These are phyloP conservation scores for Diuraphis noxia DNA, from an alignment of 1,140 invertebrate species.

Conservation along the genomic window DNA sequence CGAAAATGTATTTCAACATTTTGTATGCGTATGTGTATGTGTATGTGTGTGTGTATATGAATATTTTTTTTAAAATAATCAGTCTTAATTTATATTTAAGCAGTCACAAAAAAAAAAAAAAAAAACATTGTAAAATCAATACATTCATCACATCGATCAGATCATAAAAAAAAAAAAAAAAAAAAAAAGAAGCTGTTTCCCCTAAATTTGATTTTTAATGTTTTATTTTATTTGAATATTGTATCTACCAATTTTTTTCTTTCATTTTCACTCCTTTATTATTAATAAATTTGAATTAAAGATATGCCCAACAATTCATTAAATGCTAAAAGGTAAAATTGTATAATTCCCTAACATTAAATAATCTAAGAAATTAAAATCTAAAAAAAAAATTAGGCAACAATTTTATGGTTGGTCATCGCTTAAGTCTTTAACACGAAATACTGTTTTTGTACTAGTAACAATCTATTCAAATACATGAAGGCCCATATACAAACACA, in stretches of 20 bases:
- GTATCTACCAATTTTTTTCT: constrained; percentile 2
- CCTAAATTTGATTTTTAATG: constrained; percentile 27
- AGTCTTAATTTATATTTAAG: constrained; percentile 50
- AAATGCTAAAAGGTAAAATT: constrained; percentile 51
- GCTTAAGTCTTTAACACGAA: constrained; percentile 52
- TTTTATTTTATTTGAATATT: neutral
- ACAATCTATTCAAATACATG: constrained; percentile 52
- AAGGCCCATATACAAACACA: constrained; percentile 53
- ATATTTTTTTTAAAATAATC: constrained; percentile 49
- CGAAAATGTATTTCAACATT: constrained; percentile 36
- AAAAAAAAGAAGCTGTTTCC: constrained; percentile 37
- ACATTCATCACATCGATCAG: too few relatives aligned
- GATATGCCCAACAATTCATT: constrained; percentile 51
- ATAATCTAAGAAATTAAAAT: constrained; percentile 51
- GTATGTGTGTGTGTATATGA: constrained; percentile 45
- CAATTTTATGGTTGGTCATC: constrained; percentile 50
- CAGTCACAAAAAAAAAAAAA: constrained; percentile 46
- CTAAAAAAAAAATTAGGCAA: constrained; percentile 53
- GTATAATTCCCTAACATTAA: constrained; percentile 38
- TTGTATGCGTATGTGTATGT: constrained; percentile 45
- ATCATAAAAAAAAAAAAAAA: constrained; percentile 41
- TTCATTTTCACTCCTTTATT: neutral
- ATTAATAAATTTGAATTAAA: constrained; percentile 29
- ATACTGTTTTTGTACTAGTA: constrained; percentile 54
- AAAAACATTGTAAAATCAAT: too few relatives aligned